These are phyloP conservation scores for Drosophila crucigera DNA, from an alignment of 2,888 invertebrate species.

Conservation along the genomic window DNA sequence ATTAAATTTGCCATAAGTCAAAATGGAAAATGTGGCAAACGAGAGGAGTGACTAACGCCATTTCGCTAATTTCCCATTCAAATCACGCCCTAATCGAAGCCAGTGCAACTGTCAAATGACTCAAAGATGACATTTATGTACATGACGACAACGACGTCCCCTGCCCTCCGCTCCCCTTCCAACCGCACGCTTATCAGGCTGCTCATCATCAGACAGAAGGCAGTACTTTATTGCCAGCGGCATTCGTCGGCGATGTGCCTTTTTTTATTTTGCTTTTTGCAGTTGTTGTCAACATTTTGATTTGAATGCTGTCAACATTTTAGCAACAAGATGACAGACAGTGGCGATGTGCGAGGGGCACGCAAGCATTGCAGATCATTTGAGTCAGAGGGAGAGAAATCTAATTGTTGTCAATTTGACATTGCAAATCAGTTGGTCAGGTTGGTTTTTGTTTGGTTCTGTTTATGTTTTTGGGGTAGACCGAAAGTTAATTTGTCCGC, in stretches of 20 bases:
- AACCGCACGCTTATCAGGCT: background rate
- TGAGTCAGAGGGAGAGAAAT: slow-evolving; percentile 25
- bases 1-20: slow-evolving; percentile 57
- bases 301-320: slow-evolving; percentile 79
- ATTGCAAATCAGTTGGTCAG: slow-evolving; percentile 52
- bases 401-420: slow-evolving; percentile 70
- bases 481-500: slow-evolving; percentile 42
- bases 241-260: slow-evolving; percentile 36
- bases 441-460: slow-evolving; percentile 24
- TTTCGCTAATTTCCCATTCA: slow-evolving; percentile 68
- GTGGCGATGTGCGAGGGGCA: background rate
- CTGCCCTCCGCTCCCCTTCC: too few species aligned
- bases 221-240: slow-evolving; percentile 41
- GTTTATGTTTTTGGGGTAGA: slow-evolving; percentile 20
- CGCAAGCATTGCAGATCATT: slow-evolving; percentile 26
- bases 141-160: slow-evolving; percentile 50
- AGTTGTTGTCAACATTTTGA: slow-evolving; percentile 65
- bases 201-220: slow-evolving; percentile 24
- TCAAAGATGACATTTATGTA: slow-evolving; percentile 75
- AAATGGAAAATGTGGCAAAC: slow-evolving; percentile 22
- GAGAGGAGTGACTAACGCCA: slow-evolving; percentile 15
- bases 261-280: slow-evolving; percentile 28
- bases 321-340: slow-evolving; percentile 57
- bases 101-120: slow-evolving; percentile 67
- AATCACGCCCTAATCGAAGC: slow-evolving; percentile 72